Evolutionary conservation across 2,113 vertebrate species (phyloP).

Genomic region (Takifugu flavidus): DNA sequence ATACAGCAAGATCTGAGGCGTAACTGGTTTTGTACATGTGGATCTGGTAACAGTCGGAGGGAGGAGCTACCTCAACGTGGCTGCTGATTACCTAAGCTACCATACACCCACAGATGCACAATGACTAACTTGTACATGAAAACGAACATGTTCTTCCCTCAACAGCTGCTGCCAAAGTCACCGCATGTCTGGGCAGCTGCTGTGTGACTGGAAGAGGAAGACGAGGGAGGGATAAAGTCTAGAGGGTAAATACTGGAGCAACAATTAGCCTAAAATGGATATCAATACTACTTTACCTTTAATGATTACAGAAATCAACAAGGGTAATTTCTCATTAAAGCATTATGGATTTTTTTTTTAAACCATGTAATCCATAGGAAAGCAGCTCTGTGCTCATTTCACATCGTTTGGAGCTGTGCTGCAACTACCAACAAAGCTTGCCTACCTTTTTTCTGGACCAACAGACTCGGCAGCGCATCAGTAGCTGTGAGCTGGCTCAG

Average conservation of each 20-base stretch:
- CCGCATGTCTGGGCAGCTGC: slow-evolving; percentile 72
- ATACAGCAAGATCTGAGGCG: slow-evolving; percentile 38
- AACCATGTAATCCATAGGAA: no score
- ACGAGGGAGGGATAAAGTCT: neutral
- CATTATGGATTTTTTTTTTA: neutral
- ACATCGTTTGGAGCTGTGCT: neutral
- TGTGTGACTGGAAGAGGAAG: slow-evolving; percentile 21
- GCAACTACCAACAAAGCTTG: neutral
- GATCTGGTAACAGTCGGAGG: slow-evolving; percentile 33
- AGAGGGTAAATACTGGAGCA: neutral
- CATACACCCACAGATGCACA: slow-evolving; percentile 28
- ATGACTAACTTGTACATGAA: slow-evolving; percentile 28
- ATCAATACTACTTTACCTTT: no score
- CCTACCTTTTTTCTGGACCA: slow-evolving; percentile 75
- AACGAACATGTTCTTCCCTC: slow-evolving; percentile 15
- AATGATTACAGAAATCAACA: no score
- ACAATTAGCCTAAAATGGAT: neutral
- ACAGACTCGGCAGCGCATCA: slow-evolving; percentile 63
- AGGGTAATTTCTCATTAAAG: neutral
- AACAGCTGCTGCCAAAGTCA: slow-evolving; percentile 54
- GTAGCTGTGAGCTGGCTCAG: slow-evolving; percentile 67
- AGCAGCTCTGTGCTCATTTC: neutral
- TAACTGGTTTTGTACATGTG: neutral
- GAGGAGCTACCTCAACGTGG: slow-evolving; percentile 43
- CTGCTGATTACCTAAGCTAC: slow-evolving; percentile 14